phyloP scores from a whole-genome alignment of 2,888 invertebrate species.

The Oxycera nigricornis region DNA sequence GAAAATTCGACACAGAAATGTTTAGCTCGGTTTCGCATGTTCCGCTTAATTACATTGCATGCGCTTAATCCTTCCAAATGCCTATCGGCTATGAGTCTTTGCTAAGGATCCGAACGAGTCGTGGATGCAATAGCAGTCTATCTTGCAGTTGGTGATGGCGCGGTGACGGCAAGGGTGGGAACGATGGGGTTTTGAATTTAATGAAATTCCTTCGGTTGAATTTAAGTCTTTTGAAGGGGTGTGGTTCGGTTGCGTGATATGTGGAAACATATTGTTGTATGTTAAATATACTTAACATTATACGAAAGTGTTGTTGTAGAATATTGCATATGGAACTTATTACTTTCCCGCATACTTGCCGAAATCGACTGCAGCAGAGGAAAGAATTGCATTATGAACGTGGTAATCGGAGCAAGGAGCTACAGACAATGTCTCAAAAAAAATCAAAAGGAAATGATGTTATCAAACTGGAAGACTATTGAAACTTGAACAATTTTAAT shows the following conservation, averaged over 20 bases:
- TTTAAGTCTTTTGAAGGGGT: slow-evolving; percentile 35
- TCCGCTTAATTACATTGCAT: slow-evolving; percentile 45
- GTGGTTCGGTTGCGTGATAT: slow-evolving; percentile 38
- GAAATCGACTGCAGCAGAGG: background rate
- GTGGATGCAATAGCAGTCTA: slow-evolving; percentile 23
- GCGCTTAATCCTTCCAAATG: slow-evolving; percentile 41
- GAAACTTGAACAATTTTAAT: too few relatives aligned
- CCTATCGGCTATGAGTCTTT: slow-evolving; percentile 38
- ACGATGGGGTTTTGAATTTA: slow-evolving; percentile 25
- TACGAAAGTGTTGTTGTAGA: slow-evolving; percentile 10
- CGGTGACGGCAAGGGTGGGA: background rate
- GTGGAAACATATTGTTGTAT: slow-evolving; percentile 27
- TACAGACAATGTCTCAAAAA: too few relatives aligned
- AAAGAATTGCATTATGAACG: too few relatives aligned
- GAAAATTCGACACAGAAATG: slow-evolving; percentile 35
- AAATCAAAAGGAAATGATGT: too few relatives aligned
- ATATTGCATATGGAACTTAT: slow-evolving; percentile 23
- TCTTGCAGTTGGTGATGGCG: slow-evolving; percentile 1
- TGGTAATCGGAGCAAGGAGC: too few relatives aligned
- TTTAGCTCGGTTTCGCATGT: slow-evolving; percentile 38
- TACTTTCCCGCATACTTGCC: background rate
- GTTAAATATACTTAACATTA: background rate
- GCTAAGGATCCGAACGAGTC: background rate
- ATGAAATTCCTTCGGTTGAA: slow-evolving; percentile 34
- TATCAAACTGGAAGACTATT: too few relatives aligned